phyloP scores from a whole-genome alignment of 2,797 vertebrate genomes.

The Lycodopsis pacificus region DNA sequence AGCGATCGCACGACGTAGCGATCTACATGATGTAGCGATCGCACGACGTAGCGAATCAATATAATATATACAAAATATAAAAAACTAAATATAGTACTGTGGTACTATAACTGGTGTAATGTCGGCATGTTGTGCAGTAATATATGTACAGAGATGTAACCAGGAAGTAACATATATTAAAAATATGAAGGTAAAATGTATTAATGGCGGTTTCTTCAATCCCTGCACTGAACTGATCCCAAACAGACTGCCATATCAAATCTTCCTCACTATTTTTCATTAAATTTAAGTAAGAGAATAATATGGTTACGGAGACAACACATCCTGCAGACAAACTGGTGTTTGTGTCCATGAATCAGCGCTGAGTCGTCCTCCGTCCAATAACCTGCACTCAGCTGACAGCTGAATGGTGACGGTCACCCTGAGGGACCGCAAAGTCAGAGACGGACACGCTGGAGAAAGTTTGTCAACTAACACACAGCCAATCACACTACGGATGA shows the following conservation, averaged over 20 bases:
- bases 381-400: slow-evolving; percentile 8
- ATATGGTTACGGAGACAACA: not conserved
- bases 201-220: not conserved
- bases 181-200: not conserved
- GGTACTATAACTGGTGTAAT: not conserved
- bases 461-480: not conserved
- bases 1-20: too few species aligned
- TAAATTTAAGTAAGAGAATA: not conserved
- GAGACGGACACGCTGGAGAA: not conserved
- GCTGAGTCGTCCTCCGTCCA: too few species aligned
- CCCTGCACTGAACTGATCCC: not conserved
- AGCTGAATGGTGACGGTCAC: not conserved
- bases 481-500: not conserved
- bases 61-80: too few species aligned
- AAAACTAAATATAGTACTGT: not conserved
- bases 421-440: not conserved
- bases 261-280: not conserved
- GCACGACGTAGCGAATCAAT: too few species aligned
- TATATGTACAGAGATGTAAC: not conserved
- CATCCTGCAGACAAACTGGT: not conserved
- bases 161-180: not conserved
- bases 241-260: not conserved
- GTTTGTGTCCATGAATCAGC: too few species aligned
- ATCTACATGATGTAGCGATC: too few species aligned
- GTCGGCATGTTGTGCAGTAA: not conserved